A percentile compares a stretch with the other conserved stretches of the same genome.
Evolutionary conservation across 1,140 invertebrate genomes (phyloP).

Genomic region (Hycleus cichorii): DNA sequence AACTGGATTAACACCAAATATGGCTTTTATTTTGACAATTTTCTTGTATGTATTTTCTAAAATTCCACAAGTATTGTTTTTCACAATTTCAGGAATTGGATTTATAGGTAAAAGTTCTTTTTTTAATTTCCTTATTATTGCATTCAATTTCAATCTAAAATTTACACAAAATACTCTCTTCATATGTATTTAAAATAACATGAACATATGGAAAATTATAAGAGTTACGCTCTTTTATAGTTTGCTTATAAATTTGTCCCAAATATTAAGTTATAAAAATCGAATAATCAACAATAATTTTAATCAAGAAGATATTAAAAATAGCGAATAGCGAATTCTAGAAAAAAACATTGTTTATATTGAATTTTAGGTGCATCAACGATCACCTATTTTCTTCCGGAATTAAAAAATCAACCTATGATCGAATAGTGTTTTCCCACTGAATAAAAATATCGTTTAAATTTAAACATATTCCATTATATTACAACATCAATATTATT

Average conservation of each 20-base stretch:
- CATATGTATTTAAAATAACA: too few relatives aligned
- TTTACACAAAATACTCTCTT: too few relatives aligned
- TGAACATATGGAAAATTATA: too few relatives aligned
- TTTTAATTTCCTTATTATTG: too few relatives aligned
- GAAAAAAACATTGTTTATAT: constrained; percentile 4
- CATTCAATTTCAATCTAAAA: too few relatives aligned
- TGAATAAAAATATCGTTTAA: constrained; percentile 4
- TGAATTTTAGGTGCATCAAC: constrained; percentile 22
- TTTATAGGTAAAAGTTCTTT: constrained; percentile 2
- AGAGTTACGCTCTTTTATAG: too few relatives aligned
- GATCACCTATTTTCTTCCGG: constrained; percentile 20
- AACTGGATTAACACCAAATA: constrained; percentile 4
- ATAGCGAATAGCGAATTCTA: neutral
- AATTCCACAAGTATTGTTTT: constrained; percentile 17
- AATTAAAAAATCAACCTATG: constrained; percentile 19
- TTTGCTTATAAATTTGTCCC: too few relatives aligned
- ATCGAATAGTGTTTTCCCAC: constrained; percentile 2
- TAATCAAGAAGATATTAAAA: too few relatives aligned
- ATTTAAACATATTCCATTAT: neutral
- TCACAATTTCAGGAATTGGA: neutral
- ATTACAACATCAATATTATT: neutral
- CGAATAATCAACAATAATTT: too few relatives aligned
- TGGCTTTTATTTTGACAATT: neutral
- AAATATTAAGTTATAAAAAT: too few relatives aligned
- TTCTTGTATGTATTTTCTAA: constrained; percentile 2